Evolutionary conservation across 2,888 invertebrate genomes (phyloP).

Genomic region (Spatulosminthurus flaviceps): DNA sequence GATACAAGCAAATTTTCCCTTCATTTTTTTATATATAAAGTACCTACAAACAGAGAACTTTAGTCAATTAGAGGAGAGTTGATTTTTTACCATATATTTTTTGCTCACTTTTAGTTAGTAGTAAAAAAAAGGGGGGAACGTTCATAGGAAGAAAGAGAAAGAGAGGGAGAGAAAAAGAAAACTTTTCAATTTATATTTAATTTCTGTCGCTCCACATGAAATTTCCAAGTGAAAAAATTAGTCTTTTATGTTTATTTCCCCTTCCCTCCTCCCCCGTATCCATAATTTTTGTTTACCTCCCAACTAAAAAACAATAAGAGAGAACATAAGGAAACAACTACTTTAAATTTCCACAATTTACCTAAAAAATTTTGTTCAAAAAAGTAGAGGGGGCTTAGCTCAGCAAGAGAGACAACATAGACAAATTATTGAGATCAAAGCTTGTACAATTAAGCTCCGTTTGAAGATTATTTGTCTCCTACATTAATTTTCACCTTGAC

Average conservation of each 20-base stretch:
- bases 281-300: no score
- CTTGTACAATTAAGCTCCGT: slow-evolving; percentile 59
- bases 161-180: neutral
- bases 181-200: slow-evolving; percentile 13
- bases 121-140: no score
- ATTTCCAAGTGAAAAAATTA: slow-evolving; percentile 16
- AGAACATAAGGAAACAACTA: no score
- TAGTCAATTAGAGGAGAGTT: no score
- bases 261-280: neutral
- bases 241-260: slow-evolving; percentile 24
- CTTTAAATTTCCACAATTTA: neutral
- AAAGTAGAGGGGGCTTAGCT: neutral
- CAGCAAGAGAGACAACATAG: neutral
- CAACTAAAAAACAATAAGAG: no score
- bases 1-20: no score
- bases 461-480: slow-evolving; percentile 56
- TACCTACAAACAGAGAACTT: slow-evolving; percentile 8
- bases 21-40: neutral
- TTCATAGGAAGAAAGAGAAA: neutral
- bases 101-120: no score
- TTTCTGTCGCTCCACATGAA: neutral
- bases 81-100: no score
- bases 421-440: slow-evolving; percentile 59
- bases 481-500: slow-evolving; percentile 48
- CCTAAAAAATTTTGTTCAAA: neutral